Base-by-base conservation (phyloP, 2,888 invertebrate species). In the Gymnoscelis rufifasciata region DNA sequence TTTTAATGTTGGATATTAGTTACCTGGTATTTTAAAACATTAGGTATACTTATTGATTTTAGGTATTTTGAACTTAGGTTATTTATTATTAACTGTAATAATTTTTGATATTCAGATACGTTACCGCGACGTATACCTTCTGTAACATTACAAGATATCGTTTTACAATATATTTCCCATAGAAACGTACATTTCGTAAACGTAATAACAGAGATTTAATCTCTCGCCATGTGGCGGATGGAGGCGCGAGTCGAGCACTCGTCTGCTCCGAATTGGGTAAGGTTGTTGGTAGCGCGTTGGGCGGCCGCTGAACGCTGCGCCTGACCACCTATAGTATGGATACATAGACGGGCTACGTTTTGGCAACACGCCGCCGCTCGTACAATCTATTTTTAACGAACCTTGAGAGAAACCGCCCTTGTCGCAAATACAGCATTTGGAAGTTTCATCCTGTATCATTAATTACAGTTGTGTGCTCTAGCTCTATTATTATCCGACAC, bases 401-500 rank as follows among this genome's bases (percentile, higher is more conserved):
- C 86, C 87, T 86, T 88, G 87, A 83, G 76, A 78, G 66, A 78
- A 79, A 77, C 82, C 79, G 86, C 84, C 86, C 86, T 86, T 87
- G 84, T 73, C 67, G 73, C 68, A 68, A 75, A 72, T 75, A 56
- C 62, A 64, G 63, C 67, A 62, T 68, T 70, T 64, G 64, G 61
- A 62, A 35, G 11, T 62, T 60, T 66, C 62, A 54, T 66, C 57
- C 60, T 61, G 56, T 63, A 59, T 63, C 57, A 64, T 55, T 59
- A 60, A 30, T 30, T 14, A 33, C 15, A 54, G 52, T 62, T 63
- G n/a, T 67, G 54, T 66, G 67, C 67, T 66, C 63, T 57, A 56
- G 52, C 40, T 65, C 65, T 74, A 69, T 66, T 66, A 65, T 62
- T 76, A 68, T 59, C 54, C 56, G 50, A 55, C 45, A 58, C 51